Percentiles rank a stretch among this genome's conserved stretches.
Conservation (phyloP, 2,888 invertebrate species). For the Chironomus tentans region DNA sequence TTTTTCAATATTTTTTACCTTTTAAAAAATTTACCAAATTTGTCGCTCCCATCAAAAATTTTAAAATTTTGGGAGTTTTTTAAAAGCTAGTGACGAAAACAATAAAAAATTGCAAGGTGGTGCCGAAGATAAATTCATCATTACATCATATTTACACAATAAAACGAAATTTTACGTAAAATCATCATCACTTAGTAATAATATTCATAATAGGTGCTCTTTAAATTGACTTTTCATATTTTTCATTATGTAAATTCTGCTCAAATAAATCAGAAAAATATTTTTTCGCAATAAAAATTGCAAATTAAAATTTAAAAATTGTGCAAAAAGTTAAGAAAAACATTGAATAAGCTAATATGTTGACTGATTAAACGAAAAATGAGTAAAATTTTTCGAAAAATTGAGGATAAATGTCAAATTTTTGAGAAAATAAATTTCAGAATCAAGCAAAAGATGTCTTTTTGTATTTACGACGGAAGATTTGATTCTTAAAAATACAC, state of each 20-base stretch:
- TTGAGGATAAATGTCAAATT: background rate
- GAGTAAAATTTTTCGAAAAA: background rate
- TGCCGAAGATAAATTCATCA: slow-evolving; percentile 44
- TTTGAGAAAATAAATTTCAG: background rate
- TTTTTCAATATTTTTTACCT: too few species aligned
- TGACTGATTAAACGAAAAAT: background rate
- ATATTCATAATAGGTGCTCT: slow-evolving; percentile 10
- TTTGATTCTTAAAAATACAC: background rate
- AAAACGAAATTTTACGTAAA: background rate
- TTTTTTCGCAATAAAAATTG: slow-evolving; percentile 40
- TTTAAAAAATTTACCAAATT: too few species aligned
- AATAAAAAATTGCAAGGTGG: slow-evolving; percentile 32
- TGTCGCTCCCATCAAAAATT: background rate
- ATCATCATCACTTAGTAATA: slow-evolving; percentile 37
- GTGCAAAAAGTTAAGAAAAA: slow-evolving; percentile 59
- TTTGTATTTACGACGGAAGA: background rate
- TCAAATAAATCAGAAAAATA: too few species aligned
- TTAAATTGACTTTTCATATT: background rate
- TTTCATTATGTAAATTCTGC: too few species aligned
- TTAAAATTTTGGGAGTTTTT: background rate
- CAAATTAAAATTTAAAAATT: slow-evolving; percentile 56
- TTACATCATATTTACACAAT: slow-evolving; percentile 23
- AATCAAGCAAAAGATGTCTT: background rate
- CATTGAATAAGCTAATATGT: slow-evolving; percentile 39
- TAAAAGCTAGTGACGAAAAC: background rate